These are phyloP conservation scores for Brachylomia viminalis DNA, from an alignment of 2,888 invertebrate species.

Conservation along the genomic window DNA sequence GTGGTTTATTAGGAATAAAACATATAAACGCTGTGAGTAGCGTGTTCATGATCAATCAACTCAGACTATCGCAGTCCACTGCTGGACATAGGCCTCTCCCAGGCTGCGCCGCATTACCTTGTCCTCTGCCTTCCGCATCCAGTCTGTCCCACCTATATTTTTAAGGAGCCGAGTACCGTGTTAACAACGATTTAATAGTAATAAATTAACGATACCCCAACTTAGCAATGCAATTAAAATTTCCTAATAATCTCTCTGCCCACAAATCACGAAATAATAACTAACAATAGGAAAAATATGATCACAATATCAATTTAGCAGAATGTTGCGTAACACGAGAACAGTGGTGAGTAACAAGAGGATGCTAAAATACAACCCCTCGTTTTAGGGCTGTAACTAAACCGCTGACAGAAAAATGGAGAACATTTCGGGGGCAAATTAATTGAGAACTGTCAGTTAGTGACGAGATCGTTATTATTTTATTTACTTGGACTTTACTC, in stretches of 20 bases:
- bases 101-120: too few species aligned
- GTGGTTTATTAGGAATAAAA: too few species aligned
- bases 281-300: constrained; percentile 31
- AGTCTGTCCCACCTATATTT: too few species aligned
- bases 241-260: background rate
- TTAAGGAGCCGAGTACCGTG: too few species aligned
- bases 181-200: background rate
- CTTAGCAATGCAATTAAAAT: constrained; percentile 1
- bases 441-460: background rate
- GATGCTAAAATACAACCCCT: constrained; percentile 41
- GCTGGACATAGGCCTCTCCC: too few species aligned
- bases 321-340: constrained; percentile 34
- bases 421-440: background rate
- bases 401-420: background rate
- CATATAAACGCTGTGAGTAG: background rate
- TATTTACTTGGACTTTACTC: background rate
- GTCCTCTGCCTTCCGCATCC: too few species aligned
- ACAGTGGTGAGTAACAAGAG: constrained; percentile 51
- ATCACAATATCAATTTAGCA: constrained; percentile 50
- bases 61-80: too few species aligned
- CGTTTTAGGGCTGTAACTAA: constrained; percentile 22
- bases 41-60: background rate
- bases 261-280: constrained; percentile 6
- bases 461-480: background rate
- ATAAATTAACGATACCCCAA: background rate